These are phyloP conservation scores for Pristionchus maxplancki DNA, from an alignment of 2,888 invertebrate species.

Conservation along the genomic window DNA sequence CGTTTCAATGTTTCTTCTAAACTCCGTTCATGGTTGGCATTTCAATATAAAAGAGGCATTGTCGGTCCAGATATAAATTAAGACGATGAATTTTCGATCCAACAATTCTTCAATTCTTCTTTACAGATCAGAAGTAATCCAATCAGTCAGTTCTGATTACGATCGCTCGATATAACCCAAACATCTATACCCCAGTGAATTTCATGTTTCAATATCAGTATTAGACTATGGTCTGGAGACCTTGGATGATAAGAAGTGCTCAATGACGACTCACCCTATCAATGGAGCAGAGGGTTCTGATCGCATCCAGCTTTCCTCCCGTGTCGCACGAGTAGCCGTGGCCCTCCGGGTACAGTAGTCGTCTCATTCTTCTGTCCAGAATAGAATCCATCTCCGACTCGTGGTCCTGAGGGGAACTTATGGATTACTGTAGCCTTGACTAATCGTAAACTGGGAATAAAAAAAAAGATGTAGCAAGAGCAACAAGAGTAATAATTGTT, in stretches of 20 bases:
- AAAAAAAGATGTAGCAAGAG: too few relatives aligned
- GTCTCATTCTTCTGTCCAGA: constrained; percentile 58
- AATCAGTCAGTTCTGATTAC: too few relatives aligned
- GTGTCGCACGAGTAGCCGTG: constrained; percentile 90
- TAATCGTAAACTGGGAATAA: background rate
- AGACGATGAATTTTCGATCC: background rate
- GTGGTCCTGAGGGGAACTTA: constrained; percentile 60
- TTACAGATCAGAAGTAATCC: background rate
- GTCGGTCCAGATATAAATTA: too few relatives aligned
- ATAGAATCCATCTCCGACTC: constrained; percentile 76
- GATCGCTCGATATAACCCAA: too few relatives aligned
- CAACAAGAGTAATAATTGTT: background rate
- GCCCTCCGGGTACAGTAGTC: constrained; percentile 84
- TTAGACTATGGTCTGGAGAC: too few relatives aligned
- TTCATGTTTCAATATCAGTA: too few relatives aligned
- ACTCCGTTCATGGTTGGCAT: too few relatives aligned
- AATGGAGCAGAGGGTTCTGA: constrained; percentile 88
- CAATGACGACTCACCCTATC: constrained; percentile 84
- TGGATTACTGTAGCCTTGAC: background rate
- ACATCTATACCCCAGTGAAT: too few relatives aligned
- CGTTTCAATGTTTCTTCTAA: too few relatives aligned
- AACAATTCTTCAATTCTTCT: background rate
- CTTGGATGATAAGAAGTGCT: too few relatives aligned
- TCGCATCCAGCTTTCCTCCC: constrained; percentile 89
- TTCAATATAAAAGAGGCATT: too few relatives aligned